Conservation (phyloP, 1,140 invertebrate species). For the Caligus rogercresseyi region DNA sequence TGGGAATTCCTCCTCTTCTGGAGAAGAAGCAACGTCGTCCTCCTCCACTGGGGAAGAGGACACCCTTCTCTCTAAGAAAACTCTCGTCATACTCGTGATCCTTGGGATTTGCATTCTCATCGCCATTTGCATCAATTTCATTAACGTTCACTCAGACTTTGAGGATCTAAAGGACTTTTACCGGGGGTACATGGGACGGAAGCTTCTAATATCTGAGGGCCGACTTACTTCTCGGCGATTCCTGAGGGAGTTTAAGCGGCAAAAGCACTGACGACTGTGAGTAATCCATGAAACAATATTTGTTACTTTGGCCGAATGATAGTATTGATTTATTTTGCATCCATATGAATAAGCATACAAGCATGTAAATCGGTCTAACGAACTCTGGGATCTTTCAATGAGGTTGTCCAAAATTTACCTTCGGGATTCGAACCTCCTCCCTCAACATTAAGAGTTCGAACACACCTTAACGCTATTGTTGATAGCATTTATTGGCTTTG, state of each 20-base stretch:
- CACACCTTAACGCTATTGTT: too few species aligned
- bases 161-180: conserved; percentile 11
- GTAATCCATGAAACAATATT: too few species aligned
- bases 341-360: too few species aligned
- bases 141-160: conserved; percentile 12
- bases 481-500: too few species aligned
- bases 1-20: not conserved
- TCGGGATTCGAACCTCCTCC: too few species aligned
- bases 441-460: too few species aligned
- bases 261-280: not conserved
- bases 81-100: not conserved
- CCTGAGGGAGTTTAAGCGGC: not conserved
- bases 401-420: too few species aligned
- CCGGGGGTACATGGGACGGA: conserved; percentile 1
- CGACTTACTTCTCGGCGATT: conserved; percentile 1
- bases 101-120: not conserved
- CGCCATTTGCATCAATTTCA: conserved; percentile 1
- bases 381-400: too few species aligned
- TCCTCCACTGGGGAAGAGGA: not conserved
- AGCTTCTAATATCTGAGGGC: conserved; percentile 1
- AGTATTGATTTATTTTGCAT: too few species aligned
- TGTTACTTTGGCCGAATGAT: too few species aligned
- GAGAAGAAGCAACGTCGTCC: not conserved
- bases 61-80: conserved; percentile 1
- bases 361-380: too few species aligned